Percentiles rank a stretch among this genome's conserved stretches.
phyloP scores from a whole-genome alignment of 1,140 invertebrate genomes.

The Coptotermes formosanus region DNA sequence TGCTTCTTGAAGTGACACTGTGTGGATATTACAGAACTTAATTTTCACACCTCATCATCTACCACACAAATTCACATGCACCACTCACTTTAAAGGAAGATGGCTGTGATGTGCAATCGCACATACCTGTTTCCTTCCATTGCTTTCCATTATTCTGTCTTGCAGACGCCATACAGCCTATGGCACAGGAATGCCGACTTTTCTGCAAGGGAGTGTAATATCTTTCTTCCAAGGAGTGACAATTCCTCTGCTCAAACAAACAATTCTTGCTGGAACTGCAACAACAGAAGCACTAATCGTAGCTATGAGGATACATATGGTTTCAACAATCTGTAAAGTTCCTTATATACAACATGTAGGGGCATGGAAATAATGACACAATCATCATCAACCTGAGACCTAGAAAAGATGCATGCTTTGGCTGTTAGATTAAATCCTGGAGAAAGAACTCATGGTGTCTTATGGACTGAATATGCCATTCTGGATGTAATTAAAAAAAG shows the following conservation, averaged over 20 bases:
- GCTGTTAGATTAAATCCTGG: no score
- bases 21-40: neutral
- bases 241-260: constrained; percentile 74
- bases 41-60: neutral
- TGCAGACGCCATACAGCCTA: constrained; percentile 65
- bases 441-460: no score
- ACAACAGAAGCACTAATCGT: neutral
- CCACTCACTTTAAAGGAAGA: neutral
- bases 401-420: no score
- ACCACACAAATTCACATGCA: neutral
- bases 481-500: no score
- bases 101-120: neutral
- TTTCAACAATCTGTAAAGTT: neutral
- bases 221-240: constrained; percentile 84
- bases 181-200: constrained; percentile 74
- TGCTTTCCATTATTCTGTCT: constrained; percentile 38
- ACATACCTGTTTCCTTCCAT: constrained; percentile 40
- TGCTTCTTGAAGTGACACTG: no score
- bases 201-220: constrained; percentile 72
- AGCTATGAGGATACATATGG: neutral
- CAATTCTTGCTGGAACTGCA: constrained; percentile 75
- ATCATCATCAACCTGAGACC: no score
- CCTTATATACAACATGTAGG: no score
- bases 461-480: no score
- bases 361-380: no score